phyloP scores from a whole-genome alignment of 2,888 invertebrate genomes.

The Sericinus montela region DNA sequence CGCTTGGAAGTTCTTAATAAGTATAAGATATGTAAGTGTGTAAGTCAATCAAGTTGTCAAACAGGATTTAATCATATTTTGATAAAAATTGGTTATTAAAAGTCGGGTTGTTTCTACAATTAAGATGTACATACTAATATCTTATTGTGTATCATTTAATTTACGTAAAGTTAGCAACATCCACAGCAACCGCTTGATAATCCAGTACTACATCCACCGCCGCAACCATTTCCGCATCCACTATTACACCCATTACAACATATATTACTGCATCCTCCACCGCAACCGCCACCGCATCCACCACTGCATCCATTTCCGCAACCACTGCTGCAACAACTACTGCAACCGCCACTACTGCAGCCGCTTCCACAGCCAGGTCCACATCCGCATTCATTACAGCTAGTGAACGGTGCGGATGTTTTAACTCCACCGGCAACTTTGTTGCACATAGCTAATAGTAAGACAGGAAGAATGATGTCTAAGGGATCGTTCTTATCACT shows the following conservation, averaged over 20 bases:
- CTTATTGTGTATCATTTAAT: too few species aligned
- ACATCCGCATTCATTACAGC: slow-evolving; percentile 6
- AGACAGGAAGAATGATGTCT: slow-evolving; percentile 40
- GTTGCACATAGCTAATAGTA: slow-evolving; percentile 34
- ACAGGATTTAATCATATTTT: too few species aligned
- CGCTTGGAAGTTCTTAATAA: too few species aligned
- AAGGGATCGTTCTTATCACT: slow-evolving; percentile 31
- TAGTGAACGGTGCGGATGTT: slow-evolving; percentile 1
- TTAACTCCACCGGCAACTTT: slow-evolving; percentile 20
- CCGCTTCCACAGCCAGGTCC: slow-evolving; percentile 5
- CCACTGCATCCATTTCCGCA: slow-evolving; percentile 12
- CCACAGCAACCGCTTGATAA: slow-evolving; percentile 3
- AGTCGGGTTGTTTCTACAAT: too few species aligned
- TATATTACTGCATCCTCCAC: slow-evolving; percentile 25
- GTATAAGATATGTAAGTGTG: too few species aligned
- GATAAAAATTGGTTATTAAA: too few species aligned
- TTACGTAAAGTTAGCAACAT: neutral
- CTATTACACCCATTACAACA: slow-evolving; percentile 15
- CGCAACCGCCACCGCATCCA: slow-evolving; percentile 8
- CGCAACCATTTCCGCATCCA: slow-evolving; percentile 22
- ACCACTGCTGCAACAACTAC: slow-evolving; percentile 24
- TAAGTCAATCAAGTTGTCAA: too few species aligned
- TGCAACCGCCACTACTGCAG: slow-evolving; percentile 12
- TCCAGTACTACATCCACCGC: slow-evolving; percentile 1
- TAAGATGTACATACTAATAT: too few species aligned